Evolutionary conservation across 37 sponge, comb jelly and placozoan species (phyloP), one percentile per base, ranked within the genome.

Genomic region (Halisarca cf. caerulea): DNA sequence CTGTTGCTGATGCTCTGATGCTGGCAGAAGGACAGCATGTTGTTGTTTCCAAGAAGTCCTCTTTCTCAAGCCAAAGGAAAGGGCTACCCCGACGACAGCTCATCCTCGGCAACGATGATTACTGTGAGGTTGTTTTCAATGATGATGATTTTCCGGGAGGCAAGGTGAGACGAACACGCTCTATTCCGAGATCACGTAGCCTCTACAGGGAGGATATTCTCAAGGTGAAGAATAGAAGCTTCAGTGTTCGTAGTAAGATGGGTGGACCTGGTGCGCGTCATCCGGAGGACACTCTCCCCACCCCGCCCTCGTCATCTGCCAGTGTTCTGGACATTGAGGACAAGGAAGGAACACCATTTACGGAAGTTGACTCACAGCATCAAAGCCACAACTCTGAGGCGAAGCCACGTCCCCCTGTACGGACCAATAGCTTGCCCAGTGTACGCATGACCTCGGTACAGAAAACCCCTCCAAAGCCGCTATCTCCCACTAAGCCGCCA

Each of bases 1-100:
- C 72, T 27, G 89, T 88, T 2, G 83, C 83, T 84, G 84, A 84
- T 78, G 34, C 72, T 54, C 79, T 84, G 11, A 44, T 47, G 0
- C 23, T 23, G 0, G 71, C 79, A 1, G 37, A 78, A 51, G 55
- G 39, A 20, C 80, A 80, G 39, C 32, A 23, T 44, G 45, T 83
- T 3, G 88, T 54, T 11, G 43, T 40, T 20, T 20, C 57, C 21
- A 71, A 71, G 72, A 71, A 36, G 39, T 2, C 72, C 32, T 71
- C 72, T 18, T 15, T 71, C 40, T 33, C 72, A 35, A 38, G 40
- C 37, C 72, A 38, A 39, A 5, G 40, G 20, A 36, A 32, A 7
- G 40, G 21, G 7, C 7, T 71, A 2, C 72, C 41, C 8, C 15
- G 28, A 7, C 64, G 30, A 23, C 21, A 37, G 8, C 20, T 18